Base-by-base conservation (phyloP, 2,888 invertebrate genomes). In the Liopterus haemorrhoidalis region DNA sequence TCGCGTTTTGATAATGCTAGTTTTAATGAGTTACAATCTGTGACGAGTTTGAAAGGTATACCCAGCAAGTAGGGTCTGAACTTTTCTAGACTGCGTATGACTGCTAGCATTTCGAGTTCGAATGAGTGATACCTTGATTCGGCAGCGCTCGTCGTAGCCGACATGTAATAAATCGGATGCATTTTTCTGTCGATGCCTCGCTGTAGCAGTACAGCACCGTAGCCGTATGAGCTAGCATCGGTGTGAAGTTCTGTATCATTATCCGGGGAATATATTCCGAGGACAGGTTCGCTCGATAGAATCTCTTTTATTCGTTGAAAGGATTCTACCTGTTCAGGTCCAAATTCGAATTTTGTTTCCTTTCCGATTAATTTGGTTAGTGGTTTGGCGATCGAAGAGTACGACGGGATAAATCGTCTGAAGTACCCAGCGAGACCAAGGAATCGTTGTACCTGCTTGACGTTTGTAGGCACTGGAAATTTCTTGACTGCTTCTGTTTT, bases 21-120 rank as follows among this genome's bases (percentile, higher is more conserved):
- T 33, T 33, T 33, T 2, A 33, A 3, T 12, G 16, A 14, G 18
- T 33, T 18, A 18, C 16, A 33, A 18, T 33, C 33, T 2, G 33
- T 33, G 3, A 33, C 33, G 2, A 33, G 15, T 33, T 33, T 33
- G 33, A 33, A 33, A 6, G 15, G 16, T 33, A 33, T 33, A 2
- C 33, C 33, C 9, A 33, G 18, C 6, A 33, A 20, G 6, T 18
- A 33, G 9, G 11, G 6, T 6, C 33, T 2, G 19, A 33, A 18
- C 16, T 33, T 33, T 16, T 18, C 18, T 15, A 33, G 16, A 14
- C 16, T 18, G 5, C 18, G 2, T 5, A 18, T 11, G 5, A 32
- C 16, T 5, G 32, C 32, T 5, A 32, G n/a, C 14, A 14, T 14
- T 18, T 32, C 32, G 5, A 32, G 14, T 14, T 32, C 32, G 15